A percentile compares a stretch with the other conserved stretches of the same genome.
phyloP scores from a whole-genome alignment of 2,797 vertebrate genomes.

The Jordanella pulchra region DNA sequence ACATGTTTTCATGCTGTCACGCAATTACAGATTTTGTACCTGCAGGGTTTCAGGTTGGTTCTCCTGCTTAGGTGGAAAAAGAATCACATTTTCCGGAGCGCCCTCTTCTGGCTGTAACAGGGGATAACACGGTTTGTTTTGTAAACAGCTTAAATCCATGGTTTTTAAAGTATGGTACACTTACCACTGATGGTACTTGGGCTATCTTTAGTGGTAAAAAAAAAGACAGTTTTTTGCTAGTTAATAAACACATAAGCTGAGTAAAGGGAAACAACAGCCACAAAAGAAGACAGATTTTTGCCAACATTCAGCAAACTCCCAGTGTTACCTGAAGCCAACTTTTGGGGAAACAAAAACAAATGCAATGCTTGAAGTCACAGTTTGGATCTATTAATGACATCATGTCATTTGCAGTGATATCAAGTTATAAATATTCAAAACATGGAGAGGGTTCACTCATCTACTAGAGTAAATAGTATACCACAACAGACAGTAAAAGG shows the following conservation, averaged over 20 bases:
- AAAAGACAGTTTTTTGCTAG: background rate
- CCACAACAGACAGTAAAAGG: background rate
- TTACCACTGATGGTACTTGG: background rate
- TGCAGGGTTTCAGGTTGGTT: conserved; percentile 56
- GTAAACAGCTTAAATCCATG: conserved; percentile 1
- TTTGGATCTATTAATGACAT: too few relatives aligned
- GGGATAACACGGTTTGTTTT: conserved; percentile 39
- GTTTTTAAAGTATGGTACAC: background rate
- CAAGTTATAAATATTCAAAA: background rate
- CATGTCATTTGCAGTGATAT: too few relatives aligned
- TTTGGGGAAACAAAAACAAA: too few relatives aligned
- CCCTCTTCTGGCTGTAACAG: conserved; percentile 81
- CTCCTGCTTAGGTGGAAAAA: conserved; percentile 75
- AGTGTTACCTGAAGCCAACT: too few relatives aligned
- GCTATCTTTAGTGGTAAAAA: background rate
- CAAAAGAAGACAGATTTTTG: background rate
- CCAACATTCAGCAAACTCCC: background rate
- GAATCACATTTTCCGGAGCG: conserved; percentile 73
- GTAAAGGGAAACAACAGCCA: too few relatives aligned
- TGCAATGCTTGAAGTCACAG: too few relatives aligned
- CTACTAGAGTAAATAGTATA: too few relatives aligned
- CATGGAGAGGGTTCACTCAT: background rate
- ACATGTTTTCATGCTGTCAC: conserved; percentile 8
- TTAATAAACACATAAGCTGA: background rate
- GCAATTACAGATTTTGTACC: conserved; percentile 47